Conservation (phyloP, 2,888 invertebrate genomes). For the Xylota segnis region DNA sequence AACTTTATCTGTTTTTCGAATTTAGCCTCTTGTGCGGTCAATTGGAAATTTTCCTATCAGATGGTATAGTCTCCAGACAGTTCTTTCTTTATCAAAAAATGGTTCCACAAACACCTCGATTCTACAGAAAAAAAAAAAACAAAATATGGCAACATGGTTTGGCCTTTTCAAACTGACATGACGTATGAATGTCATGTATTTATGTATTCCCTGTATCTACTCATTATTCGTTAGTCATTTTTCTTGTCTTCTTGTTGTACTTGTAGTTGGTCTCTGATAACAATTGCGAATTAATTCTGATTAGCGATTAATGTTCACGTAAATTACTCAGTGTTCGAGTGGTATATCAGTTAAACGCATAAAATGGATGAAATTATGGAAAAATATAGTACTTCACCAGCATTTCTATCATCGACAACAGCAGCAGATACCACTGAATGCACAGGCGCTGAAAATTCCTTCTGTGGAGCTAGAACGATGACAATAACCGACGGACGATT, state of each 20-base stretch:
- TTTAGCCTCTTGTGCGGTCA: too few relatives aligned
- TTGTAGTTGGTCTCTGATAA: not conserved
- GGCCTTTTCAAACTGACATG: not conserved
- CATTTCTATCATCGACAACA: constrained; percentile 11
- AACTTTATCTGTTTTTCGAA: too few relatives aligned
- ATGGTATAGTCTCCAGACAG: too few relatives aligned
- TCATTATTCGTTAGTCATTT: constrained; percentile 9
- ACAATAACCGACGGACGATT: constrained; percentile 52
- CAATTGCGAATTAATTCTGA: not conserved
- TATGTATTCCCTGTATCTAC: not conserved
- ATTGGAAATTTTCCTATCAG: too few relatives aligned
- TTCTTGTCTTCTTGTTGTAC: not conserved
- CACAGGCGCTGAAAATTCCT: not conserved
- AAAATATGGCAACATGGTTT: not conserved
- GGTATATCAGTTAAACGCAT: not conserved
- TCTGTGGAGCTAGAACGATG: not conserved
- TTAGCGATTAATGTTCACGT: not conserved
- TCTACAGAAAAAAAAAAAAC: not conserved
- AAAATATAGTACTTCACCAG: constrained; percentile 13
- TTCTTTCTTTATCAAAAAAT: too few relatives aligned
- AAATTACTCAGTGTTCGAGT: not conserved
- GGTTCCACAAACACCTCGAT: too few relatives aligned
- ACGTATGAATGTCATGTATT: not conserved
- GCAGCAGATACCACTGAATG: not conserved
- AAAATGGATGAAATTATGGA: constrained; percentile 35